Evolutionary conservation across 2,113 vertebrate genomes (phyloP).

Genomic region (Vulpes lagopus): DNA sequence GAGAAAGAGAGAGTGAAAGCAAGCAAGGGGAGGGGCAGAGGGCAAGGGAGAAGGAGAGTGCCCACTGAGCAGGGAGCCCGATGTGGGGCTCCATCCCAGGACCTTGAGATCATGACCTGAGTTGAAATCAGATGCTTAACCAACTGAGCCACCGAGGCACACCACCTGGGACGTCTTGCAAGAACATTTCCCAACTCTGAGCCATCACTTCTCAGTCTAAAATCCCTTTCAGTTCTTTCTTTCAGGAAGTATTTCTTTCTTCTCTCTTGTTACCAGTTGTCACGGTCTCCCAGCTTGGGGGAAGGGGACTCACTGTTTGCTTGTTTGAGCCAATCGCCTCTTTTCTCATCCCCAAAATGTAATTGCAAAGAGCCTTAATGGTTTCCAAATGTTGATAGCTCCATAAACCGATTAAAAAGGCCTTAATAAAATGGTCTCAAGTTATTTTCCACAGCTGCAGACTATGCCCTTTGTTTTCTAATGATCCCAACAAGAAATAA

Average conservation of each 20-base stretch:
- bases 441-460: constrained; percentile 78
- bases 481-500: constrained; percentile 47
- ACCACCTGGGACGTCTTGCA: background rate
- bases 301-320: background rate
- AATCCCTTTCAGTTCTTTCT: background rate
- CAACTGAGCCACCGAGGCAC: no score
- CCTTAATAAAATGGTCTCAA: constrained; percentile 84
- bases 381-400: constrained; percentile 83
- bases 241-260: accelerated
- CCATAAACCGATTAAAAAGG: constrained; percentile 85
- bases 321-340: constrained; percentile 66
- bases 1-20: no score
- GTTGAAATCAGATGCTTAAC: no score
- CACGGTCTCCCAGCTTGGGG: background rate
- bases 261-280: background rate
- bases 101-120: no score
- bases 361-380: constrained; percentile 81
- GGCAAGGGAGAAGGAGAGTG: no score
- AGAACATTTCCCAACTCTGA: background rate
- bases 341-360: constrained; percentile 77
- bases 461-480: constrained; percentile 69
- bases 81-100: no score
- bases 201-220: background rate
- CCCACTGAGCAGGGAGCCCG: no score
- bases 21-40: no score